Conservation (phyloP, 2,888 invertebrate species). For the Phalera bucephala region DNA sequence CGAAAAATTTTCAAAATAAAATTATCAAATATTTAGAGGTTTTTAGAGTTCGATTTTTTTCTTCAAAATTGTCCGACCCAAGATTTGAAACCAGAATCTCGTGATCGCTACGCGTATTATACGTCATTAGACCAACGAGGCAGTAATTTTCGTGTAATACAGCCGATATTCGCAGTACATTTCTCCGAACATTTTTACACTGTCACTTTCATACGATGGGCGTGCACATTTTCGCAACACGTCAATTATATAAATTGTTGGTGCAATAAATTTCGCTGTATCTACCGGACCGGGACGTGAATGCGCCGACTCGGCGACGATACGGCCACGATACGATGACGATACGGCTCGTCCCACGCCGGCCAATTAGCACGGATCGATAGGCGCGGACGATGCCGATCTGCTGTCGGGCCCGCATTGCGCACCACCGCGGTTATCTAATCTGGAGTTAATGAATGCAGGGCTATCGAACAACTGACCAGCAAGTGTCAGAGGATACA, state of each 20-base stretch:
- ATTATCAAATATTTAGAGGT: too few relatives aligned
- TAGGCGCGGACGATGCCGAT: conserved; percentile 75
- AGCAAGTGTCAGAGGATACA: background rate
- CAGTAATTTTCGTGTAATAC: too few relatives aligned
- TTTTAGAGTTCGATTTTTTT: too few relatives aligned
- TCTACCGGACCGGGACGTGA: conserved; percentile 64
- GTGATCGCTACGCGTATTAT: too few relatives aligned
- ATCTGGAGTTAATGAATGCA: conserved; percentile 73
- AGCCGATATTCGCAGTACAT: too few relatives aligned
- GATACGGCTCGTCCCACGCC: conserved; percentile 63
- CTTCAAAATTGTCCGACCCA: too few relatives aligned
- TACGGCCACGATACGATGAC: conserved; percentile 65
- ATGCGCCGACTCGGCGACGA: conserved; percentile 65
- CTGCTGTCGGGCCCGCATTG: conserved; percentile 67
- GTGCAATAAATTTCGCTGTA: conserved; percentile 81
- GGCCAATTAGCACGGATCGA: conserved; percentile 83
- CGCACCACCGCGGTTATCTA: conserved; percentile 69
- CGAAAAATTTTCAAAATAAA: too few relatives aligned
- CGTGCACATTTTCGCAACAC: conserved; percentile 77
- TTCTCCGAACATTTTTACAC: too few relatives aligned
- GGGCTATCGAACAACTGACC: conserved; percentile 53
- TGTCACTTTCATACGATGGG: too few relatives aligned
- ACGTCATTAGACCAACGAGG: too few relatives aligned
- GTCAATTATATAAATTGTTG: conserved; percentile 82
- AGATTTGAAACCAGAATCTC: too few relatives aligned